Base-by-base conservation (phyloP, 1,140 invertebrate genomes). In the Meloidogyne floridensis region DNA sequence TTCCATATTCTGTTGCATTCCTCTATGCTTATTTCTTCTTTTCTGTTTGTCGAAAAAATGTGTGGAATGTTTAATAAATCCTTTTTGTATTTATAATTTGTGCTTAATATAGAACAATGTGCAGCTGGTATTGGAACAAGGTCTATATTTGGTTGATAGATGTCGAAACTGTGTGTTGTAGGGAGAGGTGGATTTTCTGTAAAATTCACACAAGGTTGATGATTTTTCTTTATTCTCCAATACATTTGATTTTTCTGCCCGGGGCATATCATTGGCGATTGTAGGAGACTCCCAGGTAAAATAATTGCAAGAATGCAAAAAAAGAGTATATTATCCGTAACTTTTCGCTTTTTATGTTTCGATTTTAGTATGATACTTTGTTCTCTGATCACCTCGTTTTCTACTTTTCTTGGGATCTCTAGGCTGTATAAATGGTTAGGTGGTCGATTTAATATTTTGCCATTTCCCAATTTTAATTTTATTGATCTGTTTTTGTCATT, bases 181-280 rank as follows among this genome's bases (percentile, higher is more conserved):
- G 72, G 72, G 6, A 74, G 54, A n/a, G 72, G 72, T 32, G 72
- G 72, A 54, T 74, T 18, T n/a, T 3, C 8, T 2, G 72, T 32
- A n/a, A 74, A 74, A 7, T 74, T 74, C 0, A 54, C n/a, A 20
- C 43, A 47, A 74, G 18, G 72, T 15, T n/a, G 72, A 2, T 32
- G n/a, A 54, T 32, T 47, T 74, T n/a, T n/a, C 13, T 32, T 74
- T 74, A 74, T 20, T 74, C 20, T 74, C 72, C 72, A 74, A n/a
- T 18, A 74, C 72, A 15, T 74, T n/a, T 54, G 53, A n/a, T 32
- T 15, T 32, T n/a, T n/a, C 9, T 32, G 72, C 5, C 5, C 10
- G 0, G 72, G 72, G 7, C 72, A 74, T 15, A 74, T n/a, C 72
- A 74, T 74, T 15, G 72, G 15, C 0, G n/a, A 20, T 32, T 74